Evolutionary conservation across 1,140 invertebrate genomes (phyloP).

Genomic region (Neodiprion fabricii): DNA sequence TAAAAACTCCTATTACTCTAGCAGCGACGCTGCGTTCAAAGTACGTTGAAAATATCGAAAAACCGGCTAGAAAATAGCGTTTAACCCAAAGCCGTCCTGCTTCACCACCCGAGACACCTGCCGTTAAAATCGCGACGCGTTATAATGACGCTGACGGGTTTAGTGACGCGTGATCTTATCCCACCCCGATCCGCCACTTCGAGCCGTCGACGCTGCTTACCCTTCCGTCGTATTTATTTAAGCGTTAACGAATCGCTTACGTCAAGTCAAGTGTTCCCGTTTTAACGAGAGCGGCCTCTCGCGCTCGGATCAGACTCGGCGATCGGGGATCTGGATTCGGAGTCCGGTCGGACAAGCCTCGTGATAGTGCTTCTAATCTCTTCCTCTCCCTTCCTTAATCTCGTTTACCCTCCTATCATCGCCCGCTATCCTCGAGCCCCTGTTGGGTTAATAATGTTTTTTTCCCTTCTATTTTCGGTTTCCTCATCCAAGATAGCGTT

Average conservation of each 20-base stretch:
- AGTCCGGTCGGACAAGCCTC: background rate
- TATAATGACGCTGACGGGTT: background rate
- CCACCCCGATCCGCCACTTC: background rate
- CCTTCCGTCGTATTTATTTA: slow-evolving; percentile 7
- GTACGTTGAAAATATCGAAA: too few relatives aligned
- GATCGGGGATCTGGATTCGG: background rate
- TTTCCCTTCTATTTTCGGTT: too few relatives aligned
- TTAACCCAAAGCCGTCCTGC: background rate
- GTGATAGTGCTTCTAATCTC: background rate
- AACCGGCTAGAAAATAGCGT: too few relatives aligned
- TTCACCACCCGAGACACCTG: background rate
- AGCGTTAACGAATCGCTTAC: slow-evolving; percentile 7
- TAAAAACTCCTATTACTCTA: too few relatives aligned
- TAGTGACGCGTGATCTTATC: slow-evolving; percentile 7
- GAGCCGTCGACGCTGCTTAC: background rate
- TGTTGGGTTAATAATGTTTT: background rate
- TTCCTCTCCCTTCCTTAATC: background rate
- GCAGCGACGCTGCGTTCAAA: too few relatives aligned
- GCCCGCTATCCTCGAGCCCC: background rate
- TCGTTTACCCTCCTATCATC: background rate
- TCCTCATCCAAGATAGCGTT: too few relatives aligned
- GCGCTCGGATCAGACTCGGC: background rate
- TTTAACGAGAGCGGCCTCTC: background rate
- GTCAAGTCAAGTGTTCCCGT: background rate
- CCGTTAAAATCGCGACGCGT: background rate